A percentile compares a stretch with the other conserved stretches of the same genome.
Evolutionary conservation across 2,113 vertebrate genomes (phyloP).

Genomic region (Larimichthys polyactis): DNA sequence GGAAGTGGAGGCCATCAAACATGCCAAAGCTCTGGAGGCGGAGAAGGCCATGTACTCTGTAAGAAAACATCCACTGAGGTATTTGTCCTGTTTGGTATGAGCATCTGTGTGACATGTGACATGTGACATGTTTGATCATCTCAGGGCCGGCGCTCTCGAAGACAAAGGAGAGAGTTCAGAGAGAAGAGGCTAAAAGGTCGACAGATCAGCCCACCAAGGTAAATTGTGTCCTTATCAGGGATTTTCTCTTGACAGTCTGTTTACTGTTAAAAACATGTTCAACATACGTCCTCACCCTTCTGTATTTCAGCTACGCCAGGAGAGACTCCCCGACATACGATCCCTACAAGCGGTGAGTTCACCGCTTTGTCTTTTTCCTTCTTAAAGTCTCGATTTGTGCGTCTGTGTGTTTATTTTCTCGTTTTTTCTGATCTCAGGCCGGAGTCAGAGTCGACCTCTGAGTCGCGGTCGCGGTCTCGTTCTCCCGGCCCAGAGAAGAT

Average conservation of each 20-base stretch:
- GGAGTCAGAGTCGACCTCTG: constrained; percentile 90
- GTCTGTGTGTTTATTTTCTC: neutral
- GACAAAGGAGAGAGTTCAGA: constrained; percentile 94
- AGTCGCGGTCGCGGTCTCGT: constrained; percentile 89
- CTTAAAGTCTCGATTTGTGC: neutral
- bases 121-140: neutral
- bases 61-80: constrained; percentile 61
- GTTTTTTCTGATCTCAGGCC: constrained; percentile 73
- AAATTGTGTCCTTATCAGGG: neutral
- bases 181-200: constrained; percentile 95
- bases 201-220: constrained; percentile 98
- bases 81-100: neutral
- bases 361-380: neutral
- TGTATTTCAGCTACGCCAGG: constrained; percentile 88
- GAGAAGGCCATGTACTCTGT: constrained; percentile 99
- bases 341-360: constrained; percentile 92
- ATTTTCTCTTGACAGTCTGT: neutral
- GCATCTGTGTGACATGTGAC: neutral
- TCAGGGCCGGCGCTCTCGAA: constrained; percentile 93
- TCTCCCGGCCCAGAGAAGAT: constrained; percentile 92
- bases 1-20: constrained; percentile 96
- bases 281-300: neutral
- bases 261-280: neutral
- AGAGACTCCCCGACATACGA: constrained; percentile 97
- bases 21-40: constrained; percentile 95